phyloP scores from a whole-genome alignment of 2,113 vertebrate genomes.

The Prunella fulvescens region DNA sequence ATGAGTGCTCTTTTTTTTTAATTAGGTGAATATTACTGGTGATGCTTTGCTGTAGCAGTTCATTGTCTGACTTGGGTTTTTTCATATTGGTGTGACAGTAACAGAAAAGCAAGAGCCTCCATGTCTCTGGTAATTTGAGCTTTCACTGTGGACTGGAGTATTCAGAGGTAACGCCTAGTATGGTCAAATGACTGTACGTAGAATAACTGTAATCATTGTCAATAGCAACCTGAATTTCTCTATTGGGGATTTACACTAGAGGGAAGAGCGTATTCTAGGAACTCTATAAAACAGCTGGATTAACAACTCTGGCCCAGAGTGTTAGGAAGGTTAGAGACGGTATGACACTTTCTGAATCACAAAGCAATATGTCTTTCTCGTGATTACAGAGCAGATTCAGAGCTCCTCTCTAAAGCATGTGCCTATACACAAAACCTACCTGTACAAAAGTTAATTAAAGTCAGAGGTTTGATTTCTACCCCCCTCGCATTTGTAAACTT shows the following conservation, averaged over 20 bases:
- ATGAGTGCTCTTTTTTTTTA: background rate
- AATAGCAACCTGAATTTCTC: conserved; percentile 41
- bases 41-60: conserved; percentile 29
- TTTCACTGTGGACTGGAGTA: conserved; percentile 20
- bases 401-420: conserved; percentile 44
- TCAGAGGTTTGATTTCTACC: conserved; percentile 31
- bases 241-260: conserved; percentile 58
- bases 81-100: conserved; percentile 24
- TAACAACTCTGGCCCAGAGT: background rate
- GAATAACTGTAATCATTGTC: background rate
- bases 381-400: conserved; percentile 47
- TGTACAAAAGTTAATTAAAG: conserved; percentile 33
- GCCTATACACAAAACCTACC: conserved; percentile 57
- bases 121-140: background rate
- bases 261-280: conserved; percentile 53
- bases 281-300: conserved; percentile 10
- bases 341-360: conserved; percentile 31
- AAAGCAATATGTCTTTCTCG: conserved; percentile 48
- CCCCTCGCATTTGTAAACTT: conserved; percentile 46
- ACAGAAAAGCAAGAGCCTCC: conserved; percentile 38
- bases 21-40: background rate
- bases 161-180: background rate
- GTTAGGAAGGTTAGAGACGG: conserved; percentile 11
- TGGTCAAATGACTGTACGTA: background rate
- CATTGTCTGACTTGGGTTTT: background rate